Evolutionary conservation across 2,888 invertebrate species (phyloP).

Genomic region (Agapostemon virescens): DNA sequence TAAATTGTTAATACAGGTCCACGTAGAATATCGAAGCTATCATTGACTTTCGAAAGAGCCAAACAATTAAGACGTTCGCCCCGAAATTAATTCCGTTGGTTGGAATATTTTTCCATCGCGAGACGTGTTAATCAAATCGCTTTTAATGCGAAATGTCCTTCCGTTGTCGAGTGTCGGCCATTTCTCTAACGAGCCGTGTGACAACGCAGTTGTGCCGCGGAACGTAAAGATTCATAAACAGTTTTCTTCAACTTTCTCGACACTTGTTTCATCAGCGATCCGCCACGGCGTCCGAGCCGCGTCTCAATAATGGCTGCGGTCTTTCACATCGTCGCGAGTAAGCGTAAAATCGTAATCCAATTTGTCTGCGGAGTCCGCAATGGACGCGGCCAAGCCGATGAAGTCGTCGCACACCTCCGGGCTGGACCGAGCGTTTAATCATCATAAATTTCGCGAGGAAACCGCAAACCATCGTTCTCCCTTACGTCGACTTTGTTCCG

Average conservation of each 20-base stretch:
- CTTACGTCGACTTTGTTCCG: conserved; percentile 44
- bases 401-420: conserved; percentile 72
- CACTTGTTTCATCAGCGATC: conserved; percentile 39
- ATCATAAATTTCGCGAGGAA: conserved; percentile 79
- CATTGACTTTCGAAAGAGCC: not conserved
- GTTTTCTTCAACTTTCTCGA: not conserved
- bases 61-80: not conserved
- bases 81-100: not conserved
- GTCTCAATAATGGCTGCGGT: conserved; percentile 61
- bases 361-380: conserved; percentile 72
- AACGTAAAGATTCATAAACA: conserved; percentile 5
- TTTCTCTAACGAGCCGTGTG: conserved; percentile 25
- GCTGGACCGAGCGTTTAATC: conserved; percentile 76
- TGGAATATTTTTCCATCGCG: not conserved
- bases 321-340: conserved; percentile 59
- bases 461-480: conserved; percentile 75
- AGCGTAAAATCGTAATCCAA: conserved; percentile 77
- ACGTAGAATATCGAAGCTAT: not conserved
- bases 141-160: not conserved
- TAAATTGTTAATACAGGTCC: no score
- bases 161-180: not conserved
- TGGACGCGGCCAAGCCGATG: conserved; percentile 71
- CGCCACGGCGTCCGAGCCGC: conserved; percentile 22
- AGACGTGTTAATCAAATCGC: not conserved
- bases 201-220: not conserved